These are phyloP conservation scores for Zootermopsis nevadensis DNA, from an alignment of 2,888 invertebrate genomes.

Conservation along the genomic window DNA sequence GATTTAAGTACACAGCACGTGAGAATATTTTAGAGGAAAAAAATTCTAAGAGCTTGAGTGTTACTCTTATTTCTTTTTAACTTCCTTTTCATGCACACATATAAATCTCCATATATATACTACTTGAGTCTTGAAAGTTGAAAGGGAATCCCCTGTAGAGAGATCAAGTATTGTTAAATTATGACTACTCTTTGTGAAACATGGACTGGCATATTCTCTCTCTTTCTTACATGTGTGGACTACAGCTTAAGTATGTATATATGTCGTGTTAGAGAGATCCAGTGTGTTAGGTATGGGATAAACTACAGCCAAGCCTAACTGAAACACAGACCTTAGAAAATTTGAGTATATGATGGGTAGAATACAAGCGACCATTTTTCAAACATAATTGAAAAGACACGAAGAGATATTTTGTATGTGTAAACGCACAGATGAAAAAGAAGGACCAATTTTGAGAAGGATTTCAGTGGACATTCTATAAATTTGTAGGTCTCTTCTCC, in stretches of 20 bases:
- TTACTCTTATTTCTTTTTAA: constrained; percentile 21
- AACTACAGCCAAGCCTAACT: not conserved
- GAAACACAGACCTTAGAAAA: constrained; percentile 1
- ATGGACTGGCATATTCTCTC: constrained; percentile 22
- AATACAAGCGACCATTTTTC: not conserved
- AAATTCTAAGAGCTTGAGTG: not conserved
- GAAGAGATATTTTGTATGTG: too few relatives aligned
- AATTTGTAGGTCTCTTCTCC: not conserved
- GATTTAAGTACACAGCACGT: not conserved
- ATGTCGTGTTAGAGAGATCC: constrained; percentile 1
- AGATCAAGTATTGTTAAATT: constrained; percentile 34
- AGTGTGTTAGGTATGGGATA: constrained; percentile 11
- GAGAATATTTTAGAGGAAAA: not conserved
- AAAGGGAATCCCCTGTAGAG: constrained; percentile 19
- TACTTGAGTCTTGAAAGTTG: not conserved
- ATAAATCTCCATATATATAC: not conserved
- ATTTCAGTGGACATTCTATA: not conserved
- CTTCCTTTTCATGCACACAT: not conserved
- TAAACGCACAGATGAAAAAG: not conserved
- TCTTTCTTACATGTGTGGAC: not conserved
- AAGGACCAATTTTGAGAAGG: not conserved
- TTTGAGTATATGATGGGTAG: not conserved
- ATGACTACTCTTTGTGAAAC: constrained; percentile 33
- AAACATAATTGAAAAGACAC: not conserved
- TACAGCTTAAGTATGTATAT: constrained; percentile 2